Evolutionary conservation across 2,797 vertebrate genomes (phyloP), one percentile per base, ranked within the genome.

Genomic region (Lindbergichthys nudifrons): DNA sequence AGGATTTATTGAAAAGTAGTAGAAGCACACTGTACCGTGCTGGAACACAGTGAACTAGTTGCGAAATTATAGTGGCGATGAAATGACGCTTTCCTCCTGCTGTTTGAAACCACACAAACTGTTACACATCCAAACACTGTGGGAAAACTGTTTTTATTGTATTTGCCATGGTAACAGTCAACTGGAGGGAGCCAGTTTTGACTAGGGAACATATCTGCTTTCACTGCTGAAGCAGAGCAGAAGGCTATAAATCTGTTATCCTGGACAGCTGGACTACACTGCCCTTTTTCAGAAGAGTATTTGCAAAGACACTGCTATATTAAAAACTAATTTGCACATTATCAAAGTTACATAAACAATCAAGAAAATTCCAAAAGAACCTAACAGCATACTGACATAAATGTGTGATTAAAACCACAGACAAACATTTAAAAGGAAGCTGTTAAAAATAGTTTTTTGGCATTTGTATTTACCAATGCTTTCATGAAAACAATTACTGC

Each of bases 141-240:
- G 1, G 43, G 66, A 61, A 66, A 78, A 87, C 43, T 91, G 84
- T 93, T 92, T 93, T 85, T 65, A 73, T 83, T 89, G 85, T 63
- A 50, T 78, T 90, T 60, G n/a, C 91, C 86, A 94, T 93, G 87
- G 91, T 80, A 90, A 93, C 92, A 91, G 89, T 60, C 79, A 90
- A 86, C 88, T 81, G 52, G 79, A 88, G 84, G 54, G 66, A 88
- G 81, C 67, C 77, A 87, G 70, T 57, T 84, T 72, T 76, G 69
- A 88, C 52, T 78, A 77, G 86, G 69, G 54, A 68, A 80, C 82
- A 89, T 85, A 85, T 92, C 85, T 45, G 46, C 64, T 92, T 87
- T 82, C 66, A 77, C 71, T 23, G 70, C 68, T 54, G 69, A 45
- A 79, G 74, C 18, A 21, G 64, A 71, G 66, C 58, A 77, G 57